A percentile compares a stretch with the other conserved stretches of the same genome.
Conservation (phyloP, 2,888 invertebrate species). For the Leptopilina drosophilae region DNA sequence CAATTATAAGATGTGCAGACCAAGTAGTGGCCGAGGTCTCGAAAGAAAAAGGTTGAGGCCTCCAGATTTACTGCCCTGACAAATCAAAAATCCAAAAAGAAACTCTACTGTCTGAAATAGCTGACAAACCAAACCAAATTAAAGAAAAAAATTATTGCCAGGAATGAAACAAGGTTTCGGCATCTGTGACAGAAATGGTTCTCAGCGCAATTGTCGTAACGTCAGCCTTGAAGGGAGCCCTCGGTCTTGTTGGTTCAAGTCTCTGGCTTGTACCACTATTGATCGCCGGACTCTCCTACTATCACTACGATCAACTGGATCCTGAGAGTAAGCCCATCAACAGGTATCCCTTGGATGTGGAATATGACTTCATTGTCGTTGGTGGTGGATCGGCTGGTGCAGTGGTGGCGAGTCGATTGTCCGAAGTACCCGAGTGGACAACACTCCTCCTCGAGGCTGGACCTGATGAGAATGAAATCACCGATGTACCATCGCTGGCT, state of each 20-base stretch:
- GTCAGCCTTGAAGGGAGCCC: conserved; percentile 86
- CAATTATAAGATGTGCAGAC: conserved; percentile 59
- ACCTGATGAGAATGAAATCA: conserved; percentile 91
- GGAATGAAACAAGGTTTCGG: background rate
- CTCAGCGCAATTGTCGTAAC: conserved; percentile 86
- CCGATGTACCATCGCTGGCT: conserved; percentile 91
- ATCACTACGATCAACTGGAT: conserved; percentile 88
- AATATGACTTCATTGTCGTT: conserved; percentile 90
- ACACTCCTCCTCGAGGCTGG: conserved; percentile 90
- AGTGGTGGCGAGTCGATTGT: conserved; percentile 89
- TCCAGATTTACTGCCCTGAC: conserved; percentile 59
- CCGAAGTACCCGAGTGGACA: conserved; percentile 87
- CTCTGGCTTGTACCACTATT: conserved; percentile 91
- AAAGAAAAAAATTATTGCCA: background rate
- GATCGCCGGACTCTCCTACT: conserved; percentile 88
- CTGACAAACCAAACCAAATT: background rate
- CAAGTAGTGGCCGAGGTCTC: conserved; percentile 58
- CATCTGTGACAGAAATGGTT: conserved; percentile 80
- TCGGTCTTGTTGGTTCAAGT: conserved; percentile 86
- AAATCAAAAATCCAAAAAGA: background rate
- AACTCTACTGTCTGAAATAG: background rate
- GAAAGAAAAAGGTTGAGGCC: conserved; percentile 61
- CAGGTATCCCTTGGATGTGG: conserved; percentile 82
- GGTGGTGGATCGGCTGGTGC: conserved; percentile 95
- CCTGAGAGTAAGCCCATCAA: conserved; percentile 88